Percentiles rank a stretch among this genome's conserved stretches.
phyloP scores from a whole-genome alignment of 2,113 vertebrate species.

The Sturnira hondurensis region DNA sequence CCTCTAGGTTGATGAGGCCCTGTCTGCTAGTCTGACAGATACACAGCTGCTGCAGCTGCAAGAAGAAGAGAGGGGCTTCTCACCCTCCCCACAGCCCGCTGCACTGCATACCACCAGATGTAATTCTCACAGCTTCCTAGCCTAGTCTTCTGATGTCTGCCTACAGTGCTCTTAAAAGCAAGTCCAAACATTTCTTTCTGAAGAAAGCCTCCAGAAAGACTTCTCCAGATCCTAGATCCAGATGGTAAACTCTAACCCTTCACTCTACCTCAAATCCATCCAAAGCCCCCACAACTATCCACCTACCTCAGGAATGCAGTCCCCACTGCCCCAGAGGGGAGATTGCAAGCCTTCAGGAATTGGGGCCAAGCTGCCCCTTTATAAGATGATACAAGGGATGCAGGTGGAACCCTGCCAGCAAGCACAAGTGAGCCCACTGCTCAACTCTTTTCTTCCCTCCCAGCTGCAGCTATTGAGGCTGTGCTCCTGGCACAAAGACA shows the following conservation, averaged over 20 bases:
- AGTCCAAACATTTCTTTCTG: background rate
- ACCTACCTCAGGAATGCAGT: background rate
- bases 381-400: background rate
- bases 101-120: constrained; percentile 25
- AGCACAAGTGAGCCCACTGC: background rate
- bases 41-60: constrained; percentile 48
- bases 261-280: background rate
- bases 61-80: background rate
- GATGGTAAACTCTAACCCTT: background rate
- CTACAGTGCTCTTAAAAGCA: background rate
- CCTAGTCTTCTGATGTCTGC: background rate
- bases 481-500: constrained; percentile 62
- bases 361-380: background rate
- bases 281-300: background rate
- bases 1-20: background rate
- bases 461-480: constrained; percentile 69
- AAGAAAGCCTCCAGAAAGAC: background rate
- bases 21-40: background rate
- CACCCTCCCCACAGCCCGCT: background rate
- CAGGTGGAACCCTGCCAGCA: background rate
- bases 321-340: background rate
- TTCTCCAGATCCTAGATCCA: background rate
- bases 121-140: constrained; percentile 1
- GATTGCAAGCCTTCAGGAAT: background rate
- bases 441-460: constrained; percentile 11